Evolutionary conservation across 2,888 invertebrate species (phyloP).

Genomic region (Exephanes ischioxanthus): DNA sequence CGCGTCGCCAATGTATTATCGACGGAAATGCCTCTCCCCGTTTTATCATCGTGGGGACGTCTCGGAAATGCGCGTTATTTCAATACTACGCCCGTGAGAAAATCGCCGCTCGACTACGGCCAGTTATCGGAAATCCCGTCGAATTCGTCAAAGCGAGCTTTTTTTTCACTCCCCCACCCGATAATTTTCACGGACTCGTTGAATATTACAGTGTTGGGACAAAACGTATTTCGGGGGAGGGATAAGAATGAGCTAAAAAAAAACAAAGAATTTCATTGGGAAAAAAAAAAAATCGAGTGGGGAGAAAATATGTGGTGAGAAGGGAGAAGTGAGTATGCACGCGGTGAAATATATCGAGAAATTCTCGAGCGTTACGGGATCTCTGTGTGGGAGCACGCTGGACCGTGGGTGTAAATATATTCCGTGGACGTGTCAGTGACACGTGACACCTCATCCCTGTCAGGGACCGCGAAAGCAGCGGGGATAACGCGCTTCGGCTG

Average conservation of each 20-base stretch:
- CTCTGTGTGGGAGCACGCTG: neutral
- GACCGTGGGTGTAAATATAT: conserved; percentile 72
- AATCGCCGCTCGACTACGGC: conserved; percentile 23
- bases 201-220: neutral
- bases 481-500: conserved; percentile 46
- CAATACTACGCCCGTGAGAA: neutral
- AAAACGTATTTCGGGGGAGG: neutral
- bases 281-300: conserved; percentile 15
- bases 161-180: neutral
- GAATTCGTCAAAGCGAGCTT: conserved; percentile 35
- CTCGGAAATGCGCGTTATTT: neutral
- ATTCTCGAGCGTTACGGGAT: conserved; percentile 21
- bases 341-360: conserved; percentile 18
- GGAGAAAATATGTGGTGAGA: neutral
- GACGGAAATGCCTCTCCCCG: neutral
- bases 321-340: neutral
- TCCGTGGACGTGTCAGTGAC: conserved; percentile 73
- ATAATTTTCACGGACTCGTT: neutral
- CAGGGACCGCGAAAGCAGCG: conserved; percentile 38
- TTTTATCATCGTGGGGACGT: neutral
- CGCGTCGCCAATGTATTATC: neutral
- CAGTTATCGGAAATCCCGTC: conserved; percentile 36
- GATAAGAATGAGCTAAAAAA: neutral
- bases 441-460: conserved; percentile 74
- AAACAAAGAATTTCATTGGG: conserved; percentile 21